phyloP scores from a whole-genome alignment of 2,113 vertebrate genomes.

The Microtus pennsylvanicus region DNA sequence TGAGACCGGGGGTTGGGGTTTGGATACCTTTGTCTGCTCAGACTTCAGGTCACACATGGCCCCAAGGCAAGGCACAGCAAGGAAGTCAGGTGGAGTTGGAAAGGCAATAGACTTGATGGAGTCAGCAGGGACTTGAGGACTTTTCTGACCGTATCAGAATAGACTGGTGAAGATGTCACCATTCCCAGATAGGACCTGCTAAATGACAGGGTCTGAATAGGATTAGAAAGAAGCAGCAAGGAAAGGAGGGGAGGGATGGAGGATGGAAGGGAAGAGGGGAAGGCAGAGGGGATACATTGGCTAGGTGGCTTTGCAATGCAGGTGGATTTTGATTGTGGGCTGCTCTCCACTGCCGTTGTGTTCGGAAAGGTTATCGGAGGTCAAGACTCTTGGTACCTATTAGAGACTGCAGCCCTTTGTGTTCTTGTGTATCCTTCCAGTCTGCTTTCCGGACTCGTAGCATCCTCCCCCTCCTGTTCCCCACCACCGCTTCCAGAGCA shows the following conservation, averaged over 20 bases:
- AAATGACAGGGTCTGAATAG: background rate
- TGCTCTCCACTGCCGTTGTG: background rate
- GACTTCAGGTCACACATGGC: background rate
- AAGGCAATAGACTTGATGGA: background rate
- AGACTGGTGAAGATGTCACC: background rate
- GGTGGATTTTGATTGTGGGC: background rate
- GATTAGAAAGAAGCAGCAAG: background rate
- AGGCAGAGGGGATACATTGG: background rate
- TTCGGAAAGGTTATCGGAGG: background rate
- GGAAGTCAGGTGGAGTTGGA: background rate
- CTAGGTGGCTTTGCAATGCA: background rate
- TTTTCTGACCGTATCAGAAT: background rate
- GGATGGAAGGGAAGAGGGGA: background rate
- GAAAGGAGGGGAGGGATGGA: background rate
- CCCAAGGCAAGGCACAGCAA: background rate
- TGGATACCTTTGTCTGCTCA: background rate
- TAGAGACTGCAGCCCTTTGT: too few relatives aligned
- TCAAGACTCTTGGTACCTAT: background rate
- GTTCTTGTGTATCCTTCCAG: background rate
- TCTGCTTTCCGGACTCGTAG: background rate
- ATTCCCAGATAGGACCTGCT: background rate
- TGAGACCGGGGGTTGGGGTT: accelerated
- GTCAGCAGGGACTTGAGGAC: background rate
- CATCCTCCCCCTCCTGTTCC: background rate
- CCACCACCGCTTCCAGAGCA: background rate